These are phyloP conservation scores for Myiotriccus ornatus DNA, from an alignment of 2,797 vertebrate species.

Conservation along the genomic window DNA sequence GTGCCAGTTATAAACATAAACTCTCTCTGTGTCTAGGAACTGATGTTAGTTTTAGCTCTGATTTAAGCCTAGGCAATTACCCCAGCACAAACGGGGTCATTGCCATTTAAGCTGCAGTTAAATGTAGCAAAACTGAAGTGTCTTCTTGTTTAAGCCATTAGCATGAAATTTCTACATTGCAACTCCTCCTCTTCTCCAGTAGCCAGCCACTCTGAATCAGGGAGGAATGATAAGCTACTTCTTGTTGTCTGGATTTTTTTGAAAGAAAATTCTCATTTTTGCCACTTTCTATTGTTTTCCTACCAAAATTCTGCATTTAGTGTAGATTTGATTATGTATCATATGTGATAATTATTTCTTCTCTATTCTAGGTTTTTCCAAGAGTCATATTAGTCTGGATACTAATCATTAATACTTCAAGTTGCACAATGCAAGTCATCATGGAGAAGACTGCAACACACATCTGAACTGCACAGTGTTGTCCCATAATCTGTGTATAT, in stretches of 20 bases:
- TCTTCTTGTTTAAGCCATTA: background rate
- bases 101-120: background rate
- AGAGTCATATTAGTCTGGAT: background rate
- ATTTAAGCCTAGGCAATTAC: background rate
- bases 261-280: background rate
- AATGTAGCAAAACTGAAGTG: background rate
- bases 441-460: background rate
- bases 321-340: background rate
- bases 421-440: background rate
- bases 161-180: background rate
- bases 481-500: background rate
- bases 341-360: background rate
- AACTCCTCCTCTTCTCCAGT: background rate
- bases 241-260: background rate
- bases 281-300: background rate
- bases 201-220: background rate
- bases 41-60: background rate
- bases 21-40: background rate
- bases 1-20: background rate
- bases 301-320: background rate
- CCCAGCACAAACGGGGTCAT: background rate
- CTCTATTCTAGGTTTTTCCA: background rate
- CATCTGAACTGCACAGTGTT: accelerated
- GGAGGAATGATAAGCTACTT: background rate
- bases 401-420: background rate